These are phyloP conservation scores for Acromyrmex echinatior DNA, from an alignment of 1,140 invertebrate genomes.

Conservation along the genomic window DNA sequence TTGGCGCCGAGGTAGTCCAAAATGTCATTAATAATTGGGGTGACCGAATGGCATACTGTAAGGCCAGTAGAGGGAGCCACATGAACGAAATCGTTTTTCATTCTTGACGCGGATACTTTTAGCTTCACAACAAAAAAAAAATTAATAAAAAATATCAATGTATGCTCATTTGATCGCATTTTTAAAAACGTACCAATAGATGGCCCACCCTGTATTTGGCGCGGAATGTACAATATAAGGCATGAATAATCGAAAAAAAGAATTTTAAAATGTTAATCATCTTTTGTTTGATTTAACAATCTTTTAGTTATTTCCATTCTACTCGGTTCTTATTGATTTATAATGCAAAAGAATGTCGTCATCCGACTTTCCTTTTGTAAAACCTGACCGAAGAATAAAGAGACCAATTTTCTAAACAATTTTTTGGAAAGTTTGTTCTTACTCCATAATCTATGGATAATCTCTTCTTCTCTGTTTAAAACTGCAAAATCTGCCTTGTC, in stretches of 20 bases:
- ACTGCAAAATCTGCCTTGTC: background rate
- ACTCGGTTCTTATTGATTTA: background rate
- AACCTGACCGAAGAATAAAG: background rate
- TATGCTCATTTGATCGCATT: no score
- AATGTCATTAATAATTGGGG: no score
- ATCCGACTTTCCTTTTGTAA: background rate
- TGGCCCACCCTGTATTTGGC: no score
- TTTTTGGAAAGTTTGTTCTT: background rate
- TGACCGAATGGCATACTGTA: no score
- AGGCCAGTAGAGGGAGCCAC: no score
- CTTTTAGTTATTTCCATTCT: conserved; percentile 1
- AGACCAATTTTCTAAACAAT: background rate
- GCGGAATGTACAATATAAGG: background rate
- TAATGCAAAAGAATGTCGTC: background rate
- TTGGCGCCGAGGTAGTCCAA: no score
- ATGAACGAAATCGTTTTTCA: no score
- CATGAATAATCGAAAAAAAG: background rate
- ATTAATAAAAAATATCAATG: no score
- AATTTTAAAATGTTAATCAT: background rate
- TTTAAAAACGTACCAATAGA: no score
- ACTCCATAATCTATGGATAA: background rate
- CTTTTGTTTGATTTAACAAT: background rate
- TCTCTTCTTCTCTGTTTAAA: background rate
- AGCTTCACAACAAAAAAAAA: no score
- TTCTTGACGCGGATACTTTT: no score